Evolutionary conservation across 2,797 vertebrate species (phyloP), one percentile per base, ranked within the genome.

Genomic region (Acanthurus leucopareius): DNA sequence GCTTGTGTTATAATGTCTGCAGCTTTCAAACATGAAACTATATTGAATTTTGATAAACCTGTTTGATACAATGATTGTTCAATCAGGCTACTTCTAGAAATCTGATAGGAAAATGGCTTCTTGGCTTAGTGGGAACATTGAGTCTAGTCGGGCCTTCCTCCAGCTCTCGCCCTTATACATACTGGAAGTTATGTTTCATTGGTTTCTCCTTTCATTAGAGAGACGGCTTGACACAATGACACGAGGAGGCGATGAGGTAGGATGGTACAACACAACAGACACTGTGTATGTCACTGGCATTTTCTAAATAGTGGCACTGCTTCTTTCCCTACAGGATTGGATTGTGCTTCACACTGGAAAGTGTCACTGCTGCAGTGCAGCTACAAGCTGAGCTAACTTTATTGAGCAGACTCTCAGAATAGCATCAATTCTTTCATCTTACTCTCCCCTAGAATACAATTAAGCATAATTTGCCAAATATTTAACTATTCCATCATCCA

Each of bases 141-240:
- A 28, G 28, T 10, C 11, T 58, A 14, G 47, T 25, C 60, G 59
- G 54, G 42, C 3, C 67, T 44, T 69, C 38, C 52, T 58, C 51
- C n/a, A 28, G 83, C 89, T 87, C 79, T 32, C 2, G 1, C 76
- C 68, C 73, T 76, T 42, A 66, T 86, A 22, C 86, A 91, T 51
- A 81, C 89, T 35, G 32, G 32, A 35, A 35, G 32, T 35, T 35
- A 86, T 93, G 86, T 86, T 89, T 93, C 77, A 92, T 76, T 73
- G 92, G 90, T 86, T 35, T 35, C 32, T 35, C 6, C 32, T 35
- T 35, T 35, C 32, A 35, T 95, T 93, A 93, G 76, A 58, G 80
- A 84, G 85, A 85, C 87, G 4, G 54, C 61, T 45, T 20, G 57
- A 91, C 90, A 85, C 83, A 82, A 86, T 83, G 86, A 92, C 42